Percentiles rank a stretch among this genome's conserved stretches.
phyloP scores from a whole-genome alignment of 2,888 invertebrate genomes.

The Apotomis turbidana region DNA sequence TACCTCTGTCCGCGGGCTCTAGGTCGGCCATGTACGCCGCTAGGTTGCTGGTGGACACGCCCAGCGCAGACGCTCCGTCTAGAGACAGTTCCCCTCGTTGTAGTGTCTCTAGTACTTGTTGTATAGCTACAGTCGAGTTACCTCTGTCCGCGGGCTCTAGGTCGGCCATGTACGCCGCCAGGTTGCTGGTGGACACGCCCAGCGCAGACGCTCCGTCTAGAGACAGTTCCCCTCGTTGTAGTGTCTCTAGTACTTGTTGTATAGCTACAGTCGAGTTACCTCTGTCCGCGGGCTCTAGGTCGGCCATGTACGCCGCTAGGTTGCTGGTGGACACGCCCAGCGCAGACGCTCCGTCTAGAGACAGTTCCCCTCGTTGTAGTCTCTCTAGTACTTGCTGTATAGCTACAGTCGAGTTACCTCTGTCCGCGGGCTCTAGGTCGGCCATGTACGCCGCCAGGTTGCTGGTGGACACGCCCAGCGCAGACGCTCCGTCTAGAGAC shows the following conservation, averaged over 20 bases:
- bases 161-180: slow-evolving; percentile 86
- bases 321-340: too few relatives aligned
- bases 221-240: slow-evolving; percentile 49
- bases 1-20: slow-evolving; percentile 57
- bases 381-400: slow-evolving; percentile 87
- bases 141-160: slow-evolving; percentile 58
- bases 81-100: slow-evolving; percentile 60
- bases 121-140: slow-evolving; percentile 30
- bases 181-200: slow-evolving; percentile 89
- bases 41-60: slow-evolving; percentile 89
- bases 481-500: slow-evolving; percentile 88
- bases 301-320: too few relatives aligned
- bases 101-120: too few relatives aligned
- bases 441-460: slow-evolving; percentile 87
- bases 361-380: slow-evolving; percentile 88
- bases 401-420: slow-evolving; percentile 48
- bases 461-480: slow-evolving; percentile 89
- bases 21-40: slow-evolving; percentile 85
- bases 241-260: too few relatives aligned
- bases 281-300: too few relatives aligned
- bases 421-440: slow-evolving; percentile 57
- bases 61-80: slow-evolving; percentile 89
- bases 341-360: too few relatives aligned
- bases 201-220: slow-evolving; percentile 89
- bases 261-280: too few relatives aligned